A percentile compares a stretch with the other conserved stretches of the same genome.
Evolutionary conservation across 2,113 vertebrate species (phyloP).

Genomic region (Catharus bicknelli): DNA sequence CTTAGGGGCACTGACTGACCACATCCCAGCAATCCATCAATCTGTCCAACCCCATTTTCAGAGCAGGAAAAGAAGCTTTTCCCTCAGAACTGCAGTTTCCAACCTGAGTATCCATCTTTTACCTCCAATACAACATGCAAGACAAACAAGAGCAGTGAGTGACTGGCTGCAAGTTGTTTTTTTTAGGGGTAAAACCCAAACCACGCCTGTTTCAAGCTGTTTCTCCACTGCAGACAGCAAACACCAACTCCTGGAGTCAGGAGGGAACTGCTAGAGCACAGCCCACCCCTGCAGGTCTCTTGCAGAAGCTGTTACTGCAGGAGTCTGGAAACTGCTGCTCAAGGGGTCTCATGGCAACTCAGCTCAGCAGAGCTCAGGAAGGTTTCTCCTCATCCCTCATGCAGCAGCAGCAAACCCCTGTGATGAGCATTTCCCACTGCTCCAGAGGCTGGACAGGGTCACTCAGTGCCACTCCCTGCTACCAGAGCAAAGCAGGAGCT

Average conservation of each 20-base stretch:
- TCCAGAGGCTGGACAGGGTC: neutral
- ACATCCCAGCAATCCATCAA: neutral
- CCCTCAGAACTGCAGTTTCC: neutral
- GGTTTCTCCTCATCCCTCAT: neutral
- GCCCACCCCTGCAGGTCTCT: neutral
- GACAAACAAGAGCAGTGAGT: neutral
- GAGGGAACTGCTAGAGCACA: neutral
- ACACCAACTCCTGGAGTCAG: neutral
- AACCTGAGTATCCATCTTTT: neutral
- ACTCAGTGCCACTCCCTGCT: accelerated
- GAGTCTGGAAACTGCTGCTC: neutral
- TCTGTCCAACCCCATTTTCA: accelerated
- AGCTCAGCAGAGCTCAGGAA: neutral
- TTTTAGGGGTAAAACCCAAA: neutral
- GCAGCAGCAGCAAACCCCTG: neutral
- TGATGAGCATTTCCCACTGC: accelerated
- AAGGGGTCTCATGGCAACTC: neutral
- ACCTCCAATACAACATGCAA: neutral
- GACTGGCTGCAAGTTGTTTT: neutral
- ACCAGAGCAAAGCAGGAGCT: neutral
- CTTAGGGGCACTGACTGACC: neutral
- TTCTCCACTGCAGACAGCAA: neutral
- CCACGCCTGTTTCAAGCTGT: neutral
- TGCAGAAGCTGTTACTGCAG: neutral
- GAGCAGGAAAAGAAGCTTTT: neutral